Percentiles rank a stretch among this genome's conserved stretches.
These are phyloP conservation scores for Carcharodon carcharias DNA, from an alignment of 2,797 vertebrate species.

Conservation along the genomic window DNA sequence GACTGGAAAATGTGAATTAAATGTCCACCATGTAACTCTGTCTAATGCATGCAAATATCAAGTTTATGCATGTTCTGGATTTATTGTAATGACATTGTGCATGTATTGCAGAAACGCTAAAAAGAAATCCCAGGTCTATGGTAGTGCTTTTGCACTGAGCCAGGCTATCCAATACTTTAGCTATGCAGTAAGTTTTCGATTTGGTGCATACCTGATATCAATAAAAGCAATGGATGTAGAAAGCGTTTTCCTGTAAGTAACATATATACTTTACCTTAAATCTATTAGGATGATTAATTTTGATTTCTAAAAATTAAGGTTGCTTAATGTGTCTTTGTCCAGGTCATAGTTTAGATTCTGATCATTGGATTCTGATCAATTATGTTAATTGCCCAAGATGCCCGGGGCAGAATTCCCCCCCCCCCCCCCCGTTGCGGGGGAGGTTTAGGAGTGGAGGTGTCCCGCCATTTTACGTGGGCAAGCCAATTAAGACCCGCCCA, in stretches of 20 bases:
- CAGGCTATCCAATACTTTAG: slow-evolving; percentile 50
- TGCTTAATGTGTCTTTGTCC: background rate
- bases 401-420: no score
- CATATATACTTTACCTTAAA: slow-evolving; percentile 28
- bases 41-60: background rate
- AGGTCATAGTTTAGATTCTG: background rate
- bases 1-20: background rate
- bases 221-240: slow-evolving; percentile 49
- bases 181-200: slow-evolving; percentile 42
- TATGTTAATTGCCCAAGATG: background rate
- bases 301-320: background rate
- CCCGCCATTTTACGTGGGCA: no score
- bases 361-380: background rate
- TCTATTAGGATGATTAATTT: background rate
- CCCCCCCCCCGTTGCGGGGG: no score
- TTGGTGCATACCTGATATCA: slow-evolving; percentile 50
- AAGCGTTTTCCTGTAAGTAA: slow-evolving; percentile 51
- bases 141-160: slow-evolving; percentile 45
- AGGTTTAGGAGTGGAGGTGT: no score
- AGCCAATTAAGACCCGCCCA: no score
- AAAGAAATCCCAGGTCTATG: slow-evolving; percentile 45
- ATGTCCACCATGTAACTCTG: background rate
- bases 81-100: slow-evolving; percentile 36
- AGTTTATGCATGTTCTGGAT: background rate
- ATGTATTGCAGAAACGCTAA: slow-evolving; percentile 47